phyloP scores from a whole-genome alignment of 53 echinoderm and acorn worm genomes.

The Hippasteria phrygiana region DNA sequence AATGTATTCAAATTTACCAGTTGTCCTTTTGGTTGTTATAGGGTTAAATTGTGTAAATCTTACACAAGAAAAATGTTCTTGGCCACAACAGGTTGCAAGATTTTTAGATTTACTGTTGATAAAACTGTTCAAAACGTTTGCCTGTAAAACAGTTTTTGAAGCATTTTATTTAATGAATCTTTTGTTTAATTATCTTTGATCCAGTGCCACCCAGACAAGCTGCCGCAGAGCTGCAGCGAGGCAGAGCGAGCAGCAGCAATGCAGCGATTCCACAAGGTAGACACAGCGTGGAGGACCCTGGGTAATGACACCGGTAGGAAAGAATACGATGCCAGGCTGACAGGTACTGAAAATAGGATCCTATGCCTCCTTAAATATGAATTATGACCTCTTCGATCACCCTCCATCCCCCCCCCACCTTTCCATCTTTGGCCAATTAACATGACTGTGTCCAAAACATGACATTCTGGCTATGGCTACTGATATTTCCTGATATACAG shows the following conservation, averaged over 20 bases:
- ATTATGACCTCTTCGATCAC: neutral
- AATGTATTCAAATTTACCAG: too few relatives aligned
- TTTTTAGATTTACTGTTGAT: too few relatives aligned
- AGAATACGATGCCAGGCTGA: constrained; percentile 38
- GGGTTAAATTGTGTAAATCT: too few relatives aligned
- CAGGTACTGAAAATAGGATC: neutral
- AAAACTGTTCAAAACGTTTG: neutral
- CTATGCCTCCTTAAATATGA: too few relatives aligned
- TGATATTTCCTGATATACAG: too few relatives aligned
- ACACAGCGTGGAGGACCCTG: constrained; percentile 53
- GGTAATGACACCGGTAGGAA: constrained; percentile 34
- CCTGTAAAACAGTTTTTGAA: too few relatives aligned
- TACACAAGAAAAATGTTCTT: too few relatives aligned
- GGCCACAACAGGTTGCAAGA: too few relatives aligned
- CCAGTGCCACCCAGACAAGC: constrained; percentile 66
- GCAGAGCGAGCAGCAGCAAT: constrained; percentile 39
- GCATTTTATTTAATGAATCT: neutral
- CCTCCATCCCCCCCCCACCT: neutral
- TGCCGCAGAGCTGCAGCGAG: neutral
- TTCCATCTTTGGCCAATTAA: too few relatives aligned
- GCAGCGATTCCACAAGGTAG: constrained; percentile 36
- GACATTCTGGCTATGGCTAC: too few relatives aligned
- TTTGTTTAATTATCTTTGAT: neutral
- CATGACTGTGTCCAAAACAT: too few relatives aligned
- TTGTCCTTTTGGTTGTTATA: too few relatives aligned